A percentile compares a stretch with the other conserved stretches of the same genome.
Evolutionary conservation across 2,888 invertebrate species (phyloP).

Genomic region (Arenicola marina): DNA sequence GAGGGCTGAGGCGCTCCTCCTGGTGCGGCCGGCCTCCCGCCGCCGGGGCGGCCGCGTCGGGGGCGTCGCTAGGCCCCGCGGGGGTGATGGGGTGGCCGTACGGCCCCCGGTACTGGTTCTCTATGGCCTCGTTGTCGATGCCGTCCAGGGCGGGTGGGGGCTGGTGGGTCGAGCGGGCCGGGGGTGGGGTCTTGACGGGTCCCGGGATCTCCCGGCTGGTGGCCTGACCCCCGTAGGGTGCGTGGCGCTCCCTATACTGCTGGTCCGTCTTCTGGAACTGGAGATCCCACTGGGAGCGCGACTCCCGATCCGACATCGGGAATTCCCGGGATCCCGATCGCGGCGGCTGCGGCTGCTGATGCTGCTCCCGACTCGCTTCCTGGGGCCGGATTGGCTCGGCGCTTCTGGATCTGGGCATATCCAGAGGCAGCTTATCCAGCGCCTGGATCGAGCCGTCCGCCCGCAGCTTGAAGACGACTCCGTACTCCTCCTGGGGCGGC

Average conservation of each 20-base stretch:
- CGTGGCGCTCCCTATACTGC: neutral
- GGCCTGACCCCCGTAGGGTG: neutral
- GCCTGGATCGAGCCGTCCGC: no score
- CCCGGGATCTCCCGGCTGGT: neutral
- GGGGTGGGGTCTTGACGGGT: neutral
- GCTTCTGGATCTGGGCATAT: no score
- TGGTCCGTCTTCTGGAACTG: neutral
- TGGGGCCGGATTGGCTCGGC: no score
- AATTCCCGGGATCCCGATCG: no score
- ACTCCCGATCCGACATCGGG: neutral
- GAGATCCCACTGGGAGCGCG: neutral
- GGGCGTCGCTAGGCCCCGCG: neutral
- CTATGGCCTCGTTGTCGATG: neutral
- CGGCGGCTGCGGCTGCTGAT: no score
- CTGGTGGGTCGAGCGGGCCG: neutral
- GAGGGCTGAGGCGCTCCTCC: neutral
- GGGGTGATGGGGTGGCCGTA: neutral
- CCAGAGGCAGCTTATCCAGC: no score
- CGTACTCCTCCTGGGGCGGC: no score
- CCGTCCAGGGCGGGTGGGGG: neutral
- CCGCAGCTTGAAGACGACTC: no score
- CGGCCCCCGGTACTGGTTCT: neutral
- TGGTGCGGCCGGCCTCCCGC: neutral
- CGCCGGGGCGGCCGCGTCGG: neutral
- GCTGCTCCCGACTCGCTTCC: no score